These are phyloP conservation scores for Euproctis similis DNA, from an alignment of 2,888 invertebrate species.

Conservation along the genomic window DNA sequence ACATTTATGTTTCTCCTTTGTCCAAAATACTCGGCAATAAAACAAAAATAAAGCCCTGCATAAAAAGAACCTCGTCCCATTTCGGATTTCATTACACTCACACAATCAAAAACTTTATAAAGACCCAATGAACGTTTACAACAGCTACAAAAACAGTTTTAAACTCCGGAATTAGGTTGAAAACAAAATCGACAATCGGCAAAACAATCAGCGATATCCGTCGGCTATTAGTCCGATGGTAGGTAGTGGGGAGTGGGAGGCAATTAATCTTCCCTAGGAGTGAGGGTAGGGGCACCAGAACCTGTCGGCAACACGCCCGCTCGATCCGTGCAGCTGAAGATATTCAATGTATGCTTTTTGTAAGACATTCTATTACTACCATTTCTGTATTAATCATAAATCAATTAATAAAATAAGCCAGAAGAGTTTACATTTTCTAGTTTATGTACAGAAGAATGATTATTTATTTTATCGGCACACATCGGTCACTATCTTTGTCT, in stretches of 20 bases:
- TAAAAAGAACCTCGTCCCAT: neutral
- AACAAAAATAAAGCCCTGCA: slow-evolving; percentile 3
- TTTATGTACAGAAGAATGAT: no score
- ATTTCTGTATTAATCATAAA: no score
- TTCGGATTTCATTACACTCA: slow-evolving; percentile 1
- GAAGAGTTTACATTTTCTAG: no score
- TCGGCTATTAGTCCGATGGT: slow-evolving; percentile 19
- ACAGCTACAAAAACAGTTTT: slow-evolving; percentile 8
- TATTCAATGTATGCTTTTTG: slow-evolving; percentile 9
- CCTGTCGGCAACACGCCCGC: slow-evolving; percentile 21
- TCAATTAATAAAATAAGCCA: no score
- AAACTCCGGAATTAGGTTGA: slow-evolving; percentile 11
- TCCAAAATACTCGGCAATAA: slow-evolving; percentile 1
- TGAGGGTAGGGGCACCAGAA: slow-evolving; percentile 8
- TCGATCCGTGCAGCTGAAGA: slow-evolving; percentile 7
- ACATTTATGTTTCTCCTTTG: neutral
- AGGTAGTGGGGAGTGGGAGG: slow-evolving; percentile 7
- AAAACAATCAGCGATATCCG: slow-evolving; percentile 27
- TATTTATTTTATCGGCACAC: no score
- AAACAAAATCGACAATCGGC: slow-evolving; percentile 22
- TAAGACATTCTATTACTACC: slow-evolving; percentile 3
- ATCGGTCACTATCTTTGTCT: no score
- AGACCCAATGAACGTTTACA: slow-evolving; percentile 2
- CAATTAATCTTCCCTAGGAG: slow-evolving; percentile 25
- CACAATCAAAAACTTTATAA: slow-evolving; percentile 2